phyloP scores from a whole-genome alignment of 2,113 vertebrate species.

The Dromiciops gliroides region DNA sequence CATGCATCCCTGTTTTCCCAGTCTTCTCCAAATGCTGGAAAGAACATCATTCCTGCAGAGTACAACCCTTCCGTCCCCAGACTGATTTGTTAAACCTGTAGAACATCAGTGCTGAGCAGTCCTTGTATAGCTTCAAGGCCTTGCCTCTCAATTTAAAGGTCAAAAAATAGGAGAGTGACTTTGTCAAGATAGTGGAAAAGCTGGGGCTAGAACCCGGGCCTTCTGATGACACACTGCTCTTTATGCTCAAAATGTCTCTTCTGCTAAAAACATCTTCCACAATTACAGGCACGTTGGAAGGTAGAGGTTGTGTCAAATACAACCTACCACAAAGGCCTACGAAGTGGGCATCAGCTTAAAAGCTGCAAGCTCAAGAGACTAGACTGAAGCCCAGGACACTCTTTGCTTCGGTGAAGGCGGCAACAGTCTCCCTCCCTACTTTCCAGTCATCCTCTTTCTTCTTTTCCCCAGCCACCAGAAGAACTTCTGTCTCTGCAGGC shows the following conservation, averaged over 20 bases:
- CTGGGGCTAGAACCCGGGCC: neutral
- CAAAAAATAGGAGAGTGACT: neutral
- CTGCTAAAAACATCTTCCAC: neutral
- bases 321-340: too few species aligned
- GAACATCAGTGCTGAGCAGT: neutral
- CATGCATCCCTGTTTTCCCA: neutral
- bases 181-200: neutral
- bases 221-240: neutral
- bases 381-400: neutral
- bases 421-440: neutral
- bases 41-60: neutral
- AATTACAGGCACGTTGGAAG: neutral
- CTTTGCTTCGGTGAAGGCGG: too few species aligned
- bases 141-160: neutral
- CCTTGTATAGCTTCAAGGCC: neutral
- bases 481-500: neutral
- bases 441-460: neutral
- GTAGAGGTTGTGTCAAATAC: neutral
- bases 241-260: neutral
- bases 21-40: neutral
- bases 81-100: neutral
- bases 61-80: neutral
- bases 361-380: constrained; percentile 1
- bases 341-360: constrained; percentile 4
- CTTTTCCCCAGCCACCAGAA: neutral